Conservation (phyloP, 2,888 invertebrate genomes). For the Fragum sueziense region DNA sequence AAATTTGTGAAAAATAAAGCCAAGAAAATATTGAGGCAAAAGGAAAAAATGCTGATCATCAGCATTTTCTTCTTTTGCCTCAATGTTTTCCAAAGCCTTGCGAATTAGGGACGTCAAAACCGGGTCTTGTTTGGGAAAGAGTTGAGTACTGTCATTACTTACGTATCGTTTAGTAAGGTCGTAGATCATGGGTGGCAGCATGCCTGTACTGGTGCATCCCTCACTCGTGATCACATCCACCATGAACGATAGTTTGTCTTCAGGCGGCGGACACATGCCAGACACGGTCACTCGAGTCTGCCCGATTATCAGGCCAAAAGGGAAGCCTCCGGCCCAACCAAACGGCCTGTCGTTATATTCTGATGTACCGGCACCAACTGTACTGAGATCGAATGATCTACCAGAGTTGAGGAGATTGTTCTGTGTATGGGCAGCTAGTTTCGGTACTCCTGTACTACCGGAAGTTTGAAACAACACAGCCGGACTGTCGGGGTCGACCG, state of each 20-base stretch:
- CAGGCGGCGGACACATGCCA: constrained; percentile 15
- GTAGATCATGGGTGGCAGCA: constrained; percentile 9
- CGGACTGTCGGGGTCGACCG: constrained; percentile 3
- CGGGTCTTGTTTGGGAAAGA: no score
- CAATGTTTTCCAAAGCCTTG: no score
- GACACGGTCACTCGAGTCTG: constrained; percentile 29
- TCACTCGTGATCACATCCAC: constrained; percentile 23
- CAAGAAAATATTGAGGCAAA: no score
- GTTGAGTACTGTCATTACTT: no score
- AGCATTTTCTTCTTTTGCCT: no score
- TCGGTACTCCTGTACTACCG: constrained; percentile 49
- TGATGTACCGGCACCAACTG: not conserved
- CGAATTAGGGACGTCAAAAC: no score
- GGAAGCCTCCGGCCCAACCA: constrained; percentile 38
- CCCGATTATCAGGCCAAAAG: constrained; percentile 15
- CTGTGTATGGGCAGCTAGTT: constrained; percentile 29
- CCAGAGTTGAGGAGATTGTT: not conserved
- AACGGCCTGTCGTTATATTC: constrained; percentile 36
- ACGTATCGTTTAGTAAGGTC: not conserved
- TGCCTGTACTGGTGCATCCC: not conserved
- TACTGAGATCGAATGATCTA: not conserved
- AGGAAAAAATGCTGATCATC: no score
- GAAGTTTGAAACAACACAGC: constrained; percentile 42
- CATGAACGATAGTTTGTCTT: constrained; percentile 4
- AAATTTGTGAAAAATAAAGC: no score